Evolutionary conservation across 2,797 vertebrate genomes (phyloP).

Genomic region (Distichodus sexfasciatus): DNA sequence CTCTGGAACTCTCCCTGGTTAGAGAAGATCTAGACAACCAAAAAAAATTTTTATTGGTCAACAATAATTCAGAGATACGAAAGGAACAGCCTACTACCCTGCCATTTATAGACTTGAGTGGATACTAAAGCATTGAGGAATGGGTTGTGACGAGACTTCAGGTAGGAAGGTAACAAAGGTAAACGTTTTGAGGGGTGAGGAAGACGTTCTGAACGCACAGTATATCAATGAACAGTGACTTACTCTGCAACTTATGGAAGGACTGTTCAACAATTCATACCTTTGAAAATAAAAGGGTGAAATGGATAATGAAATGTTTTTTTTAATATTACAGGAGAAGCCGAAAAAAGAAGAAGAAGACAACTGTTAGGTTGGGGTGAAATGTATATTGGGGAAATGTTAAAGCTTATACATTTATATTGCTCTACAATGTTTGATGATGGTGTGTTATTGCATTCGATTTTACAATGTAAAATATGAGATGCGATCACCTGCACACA

Average conservation of each 20-base stretch:
- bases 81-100: not conserved
- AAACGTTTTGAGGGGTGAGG: not conserved
- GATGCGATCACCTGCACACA: conserved; percentile 88
- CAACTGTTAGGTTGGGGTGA: not conserved
- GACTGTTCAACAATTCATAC: conserved; percentile 2
- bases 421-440: not conserved
- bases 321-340: too few relatives aligned
- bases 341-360: too few relatives aligned
- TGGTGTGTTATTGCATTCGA: not conserved
- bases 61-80: not conserved
- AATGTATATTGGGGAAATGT: not conserved
- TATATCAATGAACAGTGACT: conserved; percentile 9
- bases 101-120: not conserved
- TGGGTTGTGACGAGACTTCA: not conserved
- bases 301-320: not conserved
- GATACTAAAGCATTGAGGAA: not conserved
- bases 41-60: not conserved
- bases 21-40: conserved; percentile 84
- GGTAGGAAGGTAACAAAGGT: not conserved
- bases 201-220: not conserved
- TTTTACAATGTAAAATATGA: not conserved
- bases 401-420: not conserved
- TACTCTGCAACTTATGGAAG: conserved; percentile 11
- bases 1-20: conserved; percentile 94
- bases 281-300: conserved; percentile 7